Evolutionary conservation across 2,113 vertebrate species (phyloP).

Genomic region (Aythya baeri): DNA sequence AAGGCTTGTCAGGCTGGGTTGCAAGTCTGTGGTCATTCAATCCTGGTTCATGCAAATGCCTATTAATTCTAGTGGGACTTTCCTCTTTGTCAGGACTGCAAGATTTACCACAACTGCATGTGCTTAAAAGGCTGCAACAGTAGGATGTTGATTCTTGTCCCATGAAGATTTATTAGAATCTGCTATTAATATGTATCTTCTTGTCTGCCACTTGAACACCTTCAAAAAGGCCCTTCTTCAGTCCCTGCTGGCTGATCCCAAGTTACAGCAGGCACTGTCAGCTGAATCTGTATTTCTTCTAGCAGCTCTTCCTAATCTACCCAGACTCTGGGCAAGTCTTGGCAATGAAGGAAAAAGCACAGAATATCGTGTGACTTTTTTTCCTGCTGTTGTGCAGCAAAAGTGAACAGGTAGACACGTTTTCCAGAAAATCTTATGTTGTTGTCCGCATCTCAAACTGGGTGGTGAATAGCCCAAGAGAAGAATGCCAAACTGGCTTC

Average conservation of each 20-base stretch:
- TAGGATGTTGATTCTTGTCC: neutral
- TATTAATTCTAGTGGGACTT: neutral
- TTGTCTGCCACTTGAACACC: neutral
- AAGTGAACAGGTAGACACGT: neutral
- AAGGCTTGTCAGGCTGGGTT: neutral
- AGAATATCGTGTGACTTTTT: neutral
- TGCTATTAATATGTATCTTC: neutral
- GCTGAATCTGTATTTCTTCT: neutral
- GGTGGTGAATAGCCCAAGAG: neutral
- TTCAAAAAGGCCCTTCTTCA: neutral
- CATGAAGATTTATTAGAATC: neutral
- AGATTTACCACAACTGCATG: neutral
- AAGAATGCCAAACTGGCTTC: neutral
- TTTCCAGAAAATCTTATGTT: neutral
- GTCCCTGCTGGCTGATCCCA: neutral
- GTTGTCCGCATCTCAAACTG: neutral
- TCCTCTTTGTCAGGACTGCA: neutral
- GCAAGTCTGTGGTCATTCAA: neutral
- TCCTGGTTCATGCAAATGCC: neutral
- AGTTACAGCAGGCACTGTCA: neutral
- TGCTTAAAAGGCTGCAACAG: neutral
- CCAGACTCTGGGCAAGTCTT: neutral
- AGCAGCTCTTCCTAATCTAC: neutral
- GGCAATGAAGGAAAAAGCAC: neutral
- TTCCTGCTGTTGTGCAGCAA: neutral